Conservation (phyloP, 2,797 vertebrate species). For the Enteromius mattozi region DNA sequence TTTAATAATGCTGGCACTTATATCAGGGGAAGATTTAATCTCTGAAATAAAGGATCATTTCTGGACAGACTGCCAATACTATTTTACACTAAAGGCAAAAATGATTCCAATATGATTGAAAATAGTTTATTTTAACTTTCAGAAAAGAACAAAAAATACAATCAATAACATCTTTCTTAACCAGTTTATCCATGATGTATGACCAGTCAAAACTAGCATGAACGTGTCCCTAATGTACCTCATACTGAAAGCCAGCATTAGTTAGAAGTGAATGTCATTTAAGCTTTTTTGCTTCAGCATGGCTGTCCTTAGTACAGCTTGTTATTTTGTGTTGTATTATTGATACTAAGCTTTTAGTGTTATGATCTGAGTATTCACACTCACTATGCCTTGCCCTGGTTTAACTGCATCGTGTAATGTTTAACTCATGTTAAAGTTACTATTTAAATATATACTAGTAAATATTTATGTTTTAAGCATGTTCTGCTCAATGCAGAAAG, state of each 20-base stretch:
- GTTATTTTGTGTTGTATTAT: background rate
- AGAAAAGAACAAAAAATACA: background rate
- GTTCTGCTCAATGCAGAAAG: too few species aligned
- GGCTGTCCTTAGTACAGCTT: background rate
- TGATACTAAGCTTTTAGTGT: background rate
- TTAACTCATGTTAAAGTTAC: background rate
- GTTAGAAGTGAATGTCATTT: background rate
- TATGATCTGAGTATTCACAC: background rate
- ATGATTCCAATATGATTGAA: too few species aligned
- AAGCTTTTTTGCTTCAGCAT: background rate
- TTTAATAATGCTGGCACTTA: conserved; percentile 4
- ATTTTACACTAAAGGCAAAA: background rate
- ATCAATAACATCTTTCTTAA: background rate
- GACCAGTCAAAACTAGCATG: background rate
- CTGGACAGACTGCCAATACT: background rate
- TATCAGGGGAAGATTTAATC: background rate
- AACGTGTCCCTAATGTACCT: background rate
- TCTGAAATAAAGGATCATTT: background rate
- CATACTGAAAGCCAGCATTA: background rate
- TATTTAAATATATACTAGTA: background rate
- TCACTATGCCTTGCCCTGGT: background rate
- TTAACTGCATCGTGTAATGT: background rate
- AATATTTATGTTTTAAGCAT: background rate
- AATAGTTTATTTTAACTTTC: background rate
- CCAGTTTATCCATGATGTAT: background rate